These are phyloP conservation scores for Syngnathus typhle DNA, from an alignment of 2,113 vertebrate species.

Conservation along the genomic window DNA sequence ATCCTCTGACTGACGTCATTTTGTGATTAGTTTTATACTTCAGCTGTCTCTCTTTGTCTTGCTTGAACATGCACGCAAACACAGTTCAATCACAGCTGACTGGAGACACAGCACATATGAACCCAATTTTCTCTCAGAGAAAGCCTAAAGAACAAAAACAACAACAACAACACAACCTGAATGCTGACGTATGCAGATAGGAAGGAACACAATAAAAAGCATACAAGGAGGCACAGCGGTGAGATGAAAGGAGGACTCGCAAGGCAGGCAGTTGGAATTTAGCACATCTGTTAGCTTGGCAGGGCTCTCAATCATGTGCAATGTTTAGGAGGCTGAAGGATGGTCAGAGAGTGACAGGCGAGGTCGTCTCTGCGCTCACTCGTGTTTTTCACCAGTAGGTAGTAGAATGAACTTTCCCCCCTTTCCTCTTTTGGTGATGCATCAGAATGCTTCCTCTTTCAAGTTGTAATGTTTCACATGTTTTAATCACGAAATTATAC, in stretches of 20 bases:
- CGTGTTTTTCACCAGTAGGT: constrained; percentile 19
- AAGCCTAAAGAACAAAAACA: constrained; percentile 50
- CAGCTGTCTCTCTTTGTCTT: constrained; percentile 13
- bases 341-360: constrained; percentile 17
- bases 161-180: constrained; percentile 61
- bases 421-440: background rate
- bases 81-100: constrained; percentile 42
- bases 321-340: constrained; percentile 37
- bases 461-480: background rate
- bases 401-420: constrained; percentile 1
- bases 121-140: constrained; percentile 64
- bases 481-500: background rate
- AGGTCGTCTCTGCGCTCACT: constrained; percentile 20
- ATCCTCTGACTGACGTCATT: constrained; percentile 55
- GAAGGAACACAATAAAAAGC: constrained; percentile 67
- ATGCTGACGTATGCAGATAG: constrained; percentile 60
- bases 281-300: constrained; percentile 63
- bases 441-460: constrained; percentile 3
- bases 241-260: constrained; percentile 51
- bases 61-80: constrained; percentile 11
- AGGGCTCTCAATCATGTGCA: constrained; percentile 49
- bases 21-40: constrained; percentile 54
- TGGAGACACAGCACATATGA: constrained; percentile 64
- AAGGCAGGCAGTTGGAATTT: constrained; percentile 54
- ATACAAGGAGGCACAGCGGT: constrained; percentile 38